A percentile compares a stretch with the other conserved stretches of the same genome.
Evolutionary conservation across 2,797 vertebrate genomes (phyloP).

Genomic region (Trachops cirrhosus): DNA sequence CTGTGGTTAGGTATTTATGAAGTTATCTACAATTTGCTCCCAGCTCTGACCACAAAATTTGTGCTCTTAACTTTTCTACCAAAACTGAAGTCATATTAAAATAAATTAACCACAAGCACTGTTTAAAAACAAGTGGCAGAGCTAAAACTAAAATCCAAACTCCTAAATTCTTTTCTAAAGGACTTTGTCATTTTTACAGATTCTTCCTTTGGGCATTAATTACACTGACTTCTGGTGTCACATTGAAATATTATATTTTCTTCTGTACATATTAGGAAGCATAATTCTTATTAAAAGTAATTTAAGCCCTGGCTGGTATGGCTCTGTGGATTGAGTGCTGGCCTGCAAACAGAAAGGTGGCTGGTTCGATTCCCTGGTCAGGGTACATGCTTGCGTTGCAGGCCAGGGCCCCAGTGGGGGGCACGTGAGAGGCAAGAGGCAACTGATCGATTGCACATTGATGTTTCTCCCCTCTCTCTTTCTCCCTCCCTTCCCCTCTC

Average conservation of each 20-base stretch:
- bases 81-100: constrained; percentile 21
- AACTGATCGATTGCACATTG: not conserved
- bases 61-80: not conserved
- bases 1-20: not conserved
- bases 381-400: not conserved
- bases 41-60: not conserved
- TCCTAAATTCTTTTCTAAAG: constrained; percentile 30
- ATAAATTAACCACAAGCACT: not conserved
- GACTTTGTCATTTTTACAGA: not conserved
- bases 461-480: not conserved
- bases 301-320: not conserved
- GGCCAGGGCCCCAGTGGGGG: too few relatives aligned
- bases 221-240: not conserved
- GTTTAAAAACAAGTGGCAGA: not conserved
- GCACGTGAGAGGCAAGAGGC: not conserved
- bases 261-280: not conserved
- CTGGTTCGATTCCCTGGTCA: not conserved
- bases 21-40: not conserved
- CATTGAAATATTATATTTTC: constrained; percentile 13
- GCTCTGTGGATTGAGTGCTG: not conserved
- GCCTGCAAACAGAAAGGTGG: not conserved
- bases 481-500: not conserved
- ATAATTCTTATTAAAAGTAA: constrained; percentile 5
- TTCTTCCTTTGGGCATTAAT: not conserved
- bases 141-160: not conserved